Conservation (phyloP, 2,113 vertebrate species). For the Eublepharis macularius region DNA sequence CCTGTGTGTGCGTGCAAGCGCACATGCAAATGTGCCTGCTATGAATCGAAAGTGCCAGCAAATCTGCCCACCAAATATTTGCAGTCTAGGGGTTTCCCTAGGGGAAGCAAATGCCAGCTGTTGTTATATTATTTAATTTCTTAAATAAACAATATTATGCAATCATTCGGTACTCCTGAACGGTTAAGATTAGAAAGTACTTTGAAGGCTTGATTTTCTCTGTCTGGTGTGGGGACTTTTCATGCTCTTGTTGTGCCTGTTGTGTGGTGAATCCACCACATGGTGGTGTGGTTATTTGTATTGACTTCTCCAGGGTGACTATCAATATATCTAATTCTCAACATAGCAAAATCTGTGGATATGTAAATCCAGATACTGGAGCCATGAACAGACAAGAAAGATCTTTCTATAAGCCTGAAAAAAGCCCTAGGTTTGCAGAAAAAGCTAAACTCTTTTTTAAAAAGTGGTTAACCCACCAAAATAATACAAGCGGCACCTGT, state of each 20-base stretch:
- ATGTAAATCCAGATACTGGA: not conserved
- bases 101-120: not conserved
- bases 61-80: not conserved
- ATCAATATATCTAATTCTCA: not conserved
- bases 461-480: too few species aligned
- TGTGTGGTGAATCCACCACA: too few species aligned
- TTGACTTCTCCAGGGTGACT: not conserved
- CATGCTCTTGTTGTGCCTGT: not conserved
- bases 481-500: too few species aligned
- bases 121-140: too few species aligned
- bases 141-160: too few species aligned
- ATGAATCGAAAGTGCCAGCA: not conserved
- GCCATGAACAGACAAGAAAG: too few species aligned
- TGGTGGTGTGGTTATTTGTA: not conserved
- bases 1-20: not conserved
- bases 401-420: too few species aligned
- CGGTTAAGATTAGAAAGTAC: too few species aligned
- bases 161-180: too few species aligned
- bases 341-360: not conserved
- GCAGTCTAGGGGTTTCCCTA: not conserved
- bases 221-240: not conserved
- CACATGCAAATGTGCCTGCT: not conserved
- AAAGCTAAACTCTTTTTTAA: too few species aligned
- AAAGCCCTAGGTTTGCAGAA: too few species aligned
- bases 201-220: not conserved